Evolutionary conservation across 2,113 vertebrate genomes (phyloP), one percentile per base, ranked within the genome.

Genomic region (Nycticorax nycticorax): DNA sequence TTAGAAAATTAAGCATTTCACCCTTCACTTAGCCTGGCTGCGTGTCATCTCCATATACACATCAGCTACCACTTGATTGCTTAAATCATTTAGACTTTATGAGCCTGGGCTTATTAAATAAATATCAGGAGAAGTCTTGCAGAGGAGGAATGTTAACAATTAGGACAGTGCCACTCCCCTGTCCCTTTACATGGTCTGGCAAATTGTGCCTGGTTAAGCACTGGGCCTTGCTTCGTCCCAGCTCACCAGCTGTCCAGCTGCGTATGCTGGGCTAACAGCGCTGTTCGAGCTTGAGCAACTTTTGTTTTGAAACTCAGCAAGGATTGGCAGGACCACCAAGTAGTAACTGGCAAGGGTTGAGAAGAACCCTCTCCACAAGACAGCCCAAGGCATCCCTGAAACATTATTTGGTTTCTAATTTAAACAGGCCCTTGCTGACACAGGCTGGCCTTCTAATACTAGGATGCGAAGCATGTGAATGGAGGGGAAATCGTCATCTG

Each of bases 261-360:
- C 13, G 2, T 62, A 32, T 5, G 84, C 91, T 17, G 23, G 74
- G 55, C 92, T 41, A 62, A 74, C 84, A 91, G 90, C 1, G 27
- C 91, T 72, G 72, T 47, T 80, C 10, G 10, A 85, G 87, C 95
- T 96, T 95, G 84, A 97, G 97, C 96, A 97, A 97, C 81, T 85
- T 89, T 45, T 95, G 94, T 97, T 97, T 97, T 96, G 94, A 97
- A 97, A 97, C 50, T 67, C 7, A 69, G 91, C 74, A 74, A 93
- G 87, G 96, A 97, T 67, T 96, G 97, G 97, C 97, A 94, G 89
- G 96, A 97, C 97, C 97, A 97, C 97, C 96, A 96, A 97, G 96
- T 77, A 92, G 87, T 91, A 97, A 95, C 96, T 97, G 96, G 97
- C 97, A 96, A 73, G 74, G 55, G 67, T 92, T 96, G 95, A 95